Evolutionary conservation across 1,140 invertebrate species (phyloP).

Genomic region (Calosoma granatense): DNA sequence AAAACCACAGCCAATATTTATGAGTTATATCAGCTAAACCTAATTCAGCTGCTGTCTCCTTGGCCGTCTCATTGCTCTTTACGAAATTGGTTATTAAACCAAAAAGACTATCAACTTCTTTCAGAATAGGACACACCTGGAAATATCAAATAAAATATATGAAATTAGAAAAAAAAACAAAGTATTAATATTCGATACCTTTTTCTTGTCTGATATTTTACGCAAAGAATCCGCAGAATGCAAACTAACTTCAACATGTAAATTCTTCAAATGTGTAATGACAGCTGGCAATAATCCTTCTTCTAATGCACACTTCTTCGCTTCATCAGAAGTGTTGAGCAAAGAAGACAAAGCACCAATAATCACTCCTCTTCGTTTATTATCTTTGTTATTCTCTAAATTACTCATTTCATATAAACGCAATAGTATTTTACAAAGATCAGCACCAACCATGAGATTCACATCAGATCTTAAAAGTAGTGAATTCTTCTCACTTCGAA

Average conservation of each 20-base stretch:
- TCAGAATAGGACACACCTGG: conserved; percentile 36
- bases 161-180: conserved; percentile 10
- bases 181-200: conserved; percentile 10
- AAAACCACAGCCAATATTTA: conserved; percentile 45
- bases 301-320: conserved; percentile 35
- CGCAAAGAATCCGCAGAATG: conserved; percentile 38
- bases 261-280: conserved; percentile 36
- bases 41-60: conserved; percentile 30
- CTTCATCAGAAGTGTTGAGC: conserved; percentile 35
- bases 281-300: conserved; percentile 32
- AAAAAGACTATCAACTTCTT: conserved; percentile 37
- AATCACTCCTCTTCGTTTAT: conserved; percentile 34
- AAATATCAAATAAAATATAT: conserved; percentile 15
- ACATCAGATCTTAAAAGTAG: conserved; percentile 2
- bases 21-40: conserved; percentile 42
- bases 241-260: conserved; percentile 38
- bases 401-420: conserved; percentile 37
- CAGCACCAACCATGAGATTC: conserved; percentile 27
- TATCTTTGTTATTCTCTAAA: conserved; percentile 29
- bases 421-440: conserved; percentile 37
- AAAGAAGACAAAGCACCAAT: conserved; percentile 36
- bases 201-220: conserved; percentile 32
- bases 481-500: not conserved
- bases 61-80: conserved; percentile 31
- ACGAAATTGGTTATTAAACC: conserved; percentile 43